Base-by-base conservation (phyloP, 2,797 vertebrate species). In the Falco peregrinus region DNA sequence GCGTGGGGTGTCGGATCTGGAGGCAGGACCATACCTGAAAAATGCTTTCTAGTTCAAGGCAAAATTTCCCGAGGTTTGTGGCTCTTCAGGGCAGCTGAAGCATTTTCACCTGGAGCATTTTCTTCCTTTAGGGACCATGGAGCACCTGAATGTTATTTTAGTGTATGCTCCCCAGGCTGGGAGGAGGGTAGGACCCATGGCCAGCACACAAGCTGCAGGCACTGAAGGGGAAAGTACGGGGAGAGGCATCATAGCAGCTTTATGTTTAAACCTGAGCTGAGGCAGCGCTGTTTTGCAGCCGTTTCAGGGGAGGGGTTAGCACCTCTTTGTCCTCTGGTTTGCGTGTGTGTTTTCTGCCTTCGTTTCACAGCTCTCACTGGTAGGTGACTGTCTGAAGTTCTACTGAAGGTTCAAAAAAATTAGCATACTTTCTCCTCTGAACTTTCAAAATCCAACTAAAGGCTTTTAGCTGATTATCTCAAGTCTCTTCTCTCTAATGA, bases 391-490 rank as follows among this genome's bases (percentile, higher is more conserved):
- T 84, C 54, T 57, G 13, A 90, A 70, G 19, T 77, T 90, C 67
- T 74, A 82, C 88, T 39, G 24, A 73, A 87, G 29, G 53, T 54
- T 87, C 43, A 48, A 31, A 95, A 90, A 95, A 71, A 73, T 75
- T 50, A 77, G n/a, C 76, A 63, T 85, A 31, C 59, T 88, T 92
- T 90, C 67, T 90, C 35, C 45, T 93, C 75, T 86, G 93, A 92
- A 94, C 74, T 95, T 60, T 33, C 31, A 73, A 93, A 95, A 87
- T 59, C 35, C 78, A 95, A 29, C 94, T 84, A 91, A 89, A 89
- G 39, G 31, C 77, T 87, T 93, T 90, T 83, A 77, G 59, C 54
- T 87, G 60, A 93, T 97, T 94, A 68, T 91, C 95, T 93, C 25
- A 39, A 74, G 64, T 61, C 48, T 92, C 37, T 96, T 93, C 75